Base-by-base conservation (phyloP, 2,888 invertebrate species). In the Boloria euphrosyne region DNA sequence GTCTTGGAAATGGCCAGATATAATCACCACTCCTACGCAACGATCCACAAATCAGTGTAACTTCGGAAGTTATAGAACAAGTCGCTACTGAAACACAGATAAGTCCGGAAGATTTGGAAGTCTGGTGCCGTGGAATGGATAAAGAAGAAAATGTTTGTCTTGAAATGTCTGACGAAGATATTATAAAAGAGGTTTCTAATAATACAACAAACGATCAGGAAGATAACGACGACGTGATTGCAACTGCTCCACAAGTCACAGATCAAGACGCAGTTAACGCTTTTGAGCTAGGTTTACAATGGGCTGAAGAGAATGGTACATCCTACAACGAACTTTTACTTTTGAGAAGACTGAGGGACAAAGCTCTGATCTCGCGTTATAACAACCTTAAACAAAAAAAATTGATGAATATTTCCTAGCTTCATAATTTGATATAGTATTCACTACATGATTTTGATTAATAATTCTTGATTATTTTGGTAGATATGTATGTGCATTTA, bases 21-120 rank as follows among this genome's bases (percentile, higher is more conserved):
- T 74, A 69, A 17, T 73, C 73, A 43, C 73, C 74, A 75, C 73
- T 73, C 71, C 73, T 70, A 75, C n/a, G 46, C 73, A 72, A 71
- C 70, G 68, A 71, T 73, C 71, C 68, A 69, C 71, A 71, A 75
- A 74, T 75, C 71, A 74, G 67, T 73, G 68, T 75, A 64, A 43
- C 73, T 73, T 75, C 72, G 70, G 75, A 78, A 75, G 74, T 77
- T 16, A 78, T 78, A 75, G 76, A 78, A 62, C 76, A 78, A 76
- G 55, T 78, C 57, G 66, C 73, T 73, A 22, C 71, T 68, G 71
- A 73, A 73, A 74, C 69, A 72, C 71, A 74, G 55, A 75, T 73
- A 71, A 73, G 70, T 72, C 66, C 71, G 63, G 70, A 71, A 71
- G 69, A 73, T 73, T 73, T 73, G 74, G 73, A 78, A 72, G 57